Percentiles rank a stretch among this genome's conserved stretches.
These are phyloP conservation scores for Bujurquina vittata DNA, from an alignment of 2,113 vertebrate genomes.

Conservation along the genomic window DNA sequence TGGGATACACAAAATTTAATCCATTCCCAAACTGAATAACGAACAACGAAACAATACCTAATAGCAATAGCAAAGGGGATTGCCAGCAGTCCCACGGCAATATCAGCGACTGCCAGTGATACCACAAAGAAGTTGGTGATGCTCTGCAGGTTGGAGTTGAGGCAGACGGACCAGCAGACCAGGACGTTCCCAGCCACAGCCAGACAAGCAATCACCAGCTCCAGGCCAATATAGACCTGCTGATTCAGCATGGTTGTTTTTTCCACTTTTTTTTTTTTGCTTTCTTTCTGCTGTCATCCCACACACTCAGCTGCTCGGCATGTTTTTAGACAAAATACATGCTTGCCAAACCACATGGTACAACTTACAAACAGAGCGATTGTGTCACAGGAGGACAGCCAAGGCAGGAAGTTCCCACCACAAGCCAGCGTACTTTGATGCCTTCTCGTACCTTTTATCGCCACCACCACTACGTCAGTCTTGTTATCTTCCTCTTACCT, in stretches of 20 bases:
- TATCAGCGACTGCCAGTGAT: conserved; percentile 93
- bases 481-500: conserved; percentile 10
- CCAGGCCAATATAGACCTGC: conserved; percentile 86
- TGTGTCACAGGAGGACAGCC: conserved; percentile 10
- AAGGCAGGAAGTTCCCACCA: conserved; percentile 47
- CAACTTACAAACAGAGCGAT: background rate
- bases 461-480: background rate
- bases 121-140: conserved; percentile 98
- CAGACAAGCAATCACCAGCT: conserved; percentile 90
- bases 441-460: background rate
- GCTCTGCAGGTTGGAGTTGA: conserved; percentile 95
- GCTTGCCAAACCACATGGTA: conserved; percentile 14
- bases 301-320: conserved; percentile 20
- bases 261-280: conserved; percentile 27
- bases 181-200: conserved; percentile 92
- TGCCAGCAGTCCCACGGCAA: conserved; percentile 92
- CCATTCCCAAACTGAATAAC: background rate
- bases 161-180: conserved; percentile 94
- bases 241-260: conserved; percentile 80
- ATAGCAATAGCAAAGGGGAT: conserved; percentile 93
- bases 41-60: conserved; percentile 52
- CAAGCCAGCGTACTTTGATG: background rate
- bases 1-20: background rate
- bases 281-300: conserved; percentile 58
- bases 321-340: conserved; percentile 39